Evolutionary conservation across 1,140 invertebrate genomes (phyloP).

Genomic region (Danaus plexippus): DNA sequence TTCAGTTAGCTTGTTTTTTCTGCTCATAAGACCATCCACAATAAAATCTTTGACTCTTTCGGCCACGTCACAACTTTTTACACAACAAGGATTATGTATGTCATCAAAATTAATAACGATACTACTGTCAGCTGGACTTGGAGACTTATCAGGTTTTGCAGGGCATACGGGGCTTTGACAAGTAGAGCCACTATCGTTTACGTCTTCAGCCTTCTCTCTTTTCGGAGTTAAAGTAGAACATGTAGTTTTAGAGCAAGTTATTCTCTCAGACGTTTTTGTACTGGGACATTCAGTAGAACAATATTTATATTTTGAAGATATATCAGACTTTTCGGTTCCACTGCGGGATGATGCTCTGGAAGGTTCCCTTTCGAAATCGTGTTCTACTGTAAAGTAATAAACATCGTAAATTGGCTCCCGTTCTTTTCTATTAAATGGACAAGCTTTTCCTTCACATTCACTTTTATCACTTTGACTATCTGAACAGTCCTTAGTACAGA

Average conservation of each 20-base stretch:
- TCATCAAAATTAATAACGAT: conserved; percentile 44
- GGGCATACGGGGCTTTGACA: conserved; percentile 35
- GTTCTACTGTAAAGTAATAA: conserved; percentile 56
- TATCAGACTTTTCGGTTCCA: conserved; percentile 15
- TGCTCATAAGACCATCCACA: conserved; percentile 33
- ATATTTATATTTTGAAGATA: conserved; percentile 39
- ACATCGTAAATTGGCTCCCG: conserved; percentile 41
- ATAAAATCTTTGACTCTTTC: conserved; percentile 58
- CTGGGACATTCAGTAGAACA: conserved; percentile 51
- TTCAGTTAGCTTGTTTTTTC: conserved; percentile 26
- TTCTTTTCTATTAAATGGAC: conserved; percentile 31
- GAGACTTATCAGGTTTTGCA: conserved; percentile 18
- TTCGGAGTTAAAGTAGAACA: conserved; percentile 29
- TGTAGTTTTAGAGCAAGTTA: conserved; percentile 41
- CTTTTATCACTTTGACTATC: conserved; percentile 31
- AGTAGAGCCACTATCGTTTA: conserved; percentile 22
- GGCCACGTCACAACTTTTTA: conserved; percentile 49
- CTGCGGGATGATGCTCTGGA: conserved; percentile 21
- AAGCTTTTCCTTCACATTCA: conserved; percentile 37
- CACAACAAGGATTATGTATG: conserved; percentile 52
- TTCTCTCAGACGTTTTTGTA: conserved; percentile 34
- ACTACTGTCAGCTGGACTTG: conserved; percentile 55
- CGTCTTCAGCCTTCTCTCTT: conserved; percentile 13
- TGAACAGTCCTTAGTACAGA: conserved; percentile 42
- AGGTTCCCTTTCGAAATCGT: conserved; percentile 36